A percentile compares a stretch with the other conserved stretches of the same genome.
Conservation (phyloP, 2,113 vertebrate genomes). For the Pachypanchax playfairii region DNA sequence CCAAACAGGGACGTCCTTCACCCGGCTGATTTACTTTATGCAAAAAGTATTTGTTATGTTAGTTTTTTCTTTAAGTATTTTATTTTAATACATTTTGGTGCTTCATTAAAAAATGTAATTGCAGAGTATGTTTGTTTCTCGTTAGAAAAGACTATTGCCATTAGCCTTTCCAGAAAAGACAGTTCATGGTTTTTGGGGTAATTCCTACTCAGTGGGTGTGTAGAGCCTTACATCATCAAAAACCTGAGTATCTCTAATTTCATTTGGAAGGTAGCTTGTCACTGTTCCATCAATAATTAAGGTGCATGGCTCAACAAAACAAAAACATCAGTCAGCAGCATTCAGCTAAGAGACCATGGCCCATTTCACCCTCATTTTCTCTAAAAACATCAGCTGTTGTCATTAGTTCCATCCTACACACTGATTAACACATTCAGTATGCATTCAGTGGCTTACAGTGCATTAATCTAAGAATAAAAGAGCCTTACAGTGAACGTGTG, state of each 20-base stretch:
- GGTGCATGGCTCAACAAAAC: slow-evolving; percentile 34
- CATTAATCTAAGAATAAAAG: slow-evolving; percentile 39
- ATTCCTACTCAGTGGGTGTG: slow-evolving; percentile 19
- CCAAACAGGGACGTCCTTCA: neutral
- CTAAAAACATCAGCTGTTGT: neutral
- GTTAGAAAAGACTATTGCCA: neutral
- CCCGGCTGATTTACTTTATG: neutral
- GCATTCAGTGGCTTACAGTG: neutral
- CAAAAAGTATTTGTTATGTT: no score
- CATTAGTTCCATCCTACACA: neutral
- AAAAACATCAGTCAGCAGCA: slow-evolving; percentile 19
- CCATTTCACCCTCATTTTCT: neutral
- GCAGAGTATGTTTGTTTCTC: neutral
- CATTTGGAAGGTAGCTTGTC: slow-evolving; percentile 32
- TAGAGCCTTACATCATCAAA: slow-evolving; percentile 27
- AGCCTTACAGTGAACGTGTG: slow-evolving; percentile 14
- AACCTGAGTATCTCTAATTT: slow-evolving; percentile 36
- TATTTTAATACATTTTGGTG: no score
- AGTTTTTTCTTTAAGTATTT: no score
- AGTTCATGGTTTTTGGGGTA: neutral
- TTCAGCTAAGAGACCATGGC: slow-evolving; percentile 1
- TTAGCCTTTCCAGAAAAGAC: neutral
- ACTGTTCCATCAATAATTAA: slow-evolving; percentile 57
- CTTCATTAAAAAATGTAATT: neutral
- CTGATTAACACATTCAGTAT: neutral